These are phyloP conservation scores for Dermatophagoides farinae DNA, from an alignment of 1,140 invertebrate species.

Conservation along the genomic window DNA sequence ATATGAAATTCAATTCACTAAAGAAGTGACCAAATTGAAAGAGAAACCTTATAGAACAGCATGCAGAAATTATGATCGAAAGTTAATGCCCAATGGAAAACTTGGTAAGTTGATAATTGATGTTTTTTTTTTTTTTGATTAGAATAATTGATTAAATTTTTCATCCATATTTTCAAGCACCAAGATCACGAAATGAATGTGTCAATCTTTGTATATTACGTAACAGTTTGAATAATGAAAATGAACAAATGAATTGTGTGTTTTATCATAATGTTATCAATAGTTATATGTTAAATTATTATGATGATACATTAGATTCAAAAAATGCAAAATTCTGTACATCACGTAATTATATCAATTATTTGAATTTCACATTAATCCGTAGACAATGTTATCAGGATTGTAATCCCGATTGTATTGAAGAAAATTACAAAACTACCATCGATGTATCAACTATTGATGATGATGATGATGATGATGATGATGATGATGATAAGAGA, in stretches of 20 bases:
- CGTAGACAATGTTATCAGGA: no score
- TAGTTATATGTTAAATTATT: no score
- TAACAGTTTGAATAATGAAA: neutral
- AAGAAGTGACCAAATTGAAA: neutral
- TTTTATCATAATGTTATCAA: no score
- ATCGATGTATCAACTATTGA: conserved; percentile 1
- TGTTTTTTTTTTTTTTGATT: neutral
- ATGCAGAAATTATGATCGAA: neutral
- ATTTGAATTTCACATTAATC: no score
- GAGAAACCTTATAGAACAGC: neutral
- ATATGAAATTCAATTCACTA: conserved; percentile 1
- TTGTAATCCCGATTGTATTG: no score
- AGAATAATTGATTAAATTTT: neutral
- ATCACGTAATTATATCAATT: no score
- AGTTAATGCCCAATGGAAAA: neutral
- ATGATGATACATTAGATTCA: no score
- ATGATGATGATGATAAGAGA: no score
- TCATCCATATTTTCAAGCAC: neutral
- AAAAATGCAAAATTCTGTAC: no score
- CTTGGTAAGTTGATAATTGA: neutral
- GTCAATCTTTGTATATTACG: neutral
- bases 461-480: no score
- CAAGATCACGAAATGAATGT: conserved; percentile 2
- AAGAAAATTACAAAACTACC: no score
- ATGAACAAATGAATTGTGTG: neutral